Evolutionary conservation across 1,140 invertebrate genomes (phyloP).

Genomic region (Alviniconcha marisindica): DNA sequence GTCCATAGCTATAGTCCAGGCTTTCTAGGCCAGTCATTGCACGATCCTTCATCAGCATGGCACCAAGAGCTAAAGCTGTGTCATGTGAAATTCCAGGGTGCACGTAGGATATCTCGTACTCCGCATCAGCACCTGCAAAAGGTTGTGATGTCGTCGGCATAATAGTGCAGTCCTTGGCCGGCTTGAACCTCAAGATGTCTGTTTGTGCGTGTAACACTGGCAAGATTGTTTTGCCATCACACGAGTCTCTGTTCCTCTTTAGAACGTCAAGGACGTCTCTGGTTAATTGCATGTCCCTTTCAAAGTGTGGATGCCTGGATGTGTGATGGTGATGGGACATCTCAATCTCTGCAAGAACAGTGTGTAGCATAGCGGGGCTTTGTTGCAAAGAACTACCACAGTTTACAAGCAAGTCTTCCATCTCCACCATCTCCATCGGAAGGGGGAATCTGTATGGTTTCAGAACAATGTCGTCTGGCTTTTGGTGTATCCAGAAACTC

Average conservation of each 20-base stretch:
- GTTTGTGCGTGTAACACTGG: conserved; percentile 40
- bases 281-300: conserved; percentile 17
- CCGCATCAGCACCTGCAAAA: conserved; percentile 18
- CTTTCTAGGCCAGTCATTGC: conserved; percentile 50
- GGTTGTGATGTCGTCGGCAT: neutral
- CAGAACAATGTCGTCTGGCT: conserved; percentile 33
- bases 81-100: conserved; percentile 56
- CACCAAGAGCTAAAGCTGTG: conserved; percentile 58
- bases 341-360: conserved; percentile 35
- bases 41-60: conserved; percentile 55
- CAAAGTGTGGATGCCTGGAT: neutral
- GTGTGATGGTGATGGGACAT: neutral
- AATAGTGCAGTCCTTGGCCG: conserved; percentile 51
- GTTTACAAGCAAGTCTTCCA: conserved; percentile 1
- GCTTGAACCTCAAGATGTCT: conserved; percentile 38
- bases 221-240: conserved; percentile 38
- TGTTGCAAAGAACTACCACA: conserved; percentile 30
- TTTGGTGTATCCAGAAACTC: conserved; percentile 30
- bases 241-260: conserved; percentile 2
- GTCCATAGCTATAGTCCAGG: conserved; percentile 58
- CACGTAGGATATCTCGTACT: conserved; percentile 53
- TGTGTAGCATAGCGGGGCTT: conserved; percentile 13
- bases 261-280: conserved; percentile 31
- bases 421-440: conserved; percentile 36
- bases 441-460: conserved; percentile 48